Percentiles rank a stretch among this genome's conserved stretches.
These are phyloP conservation scores for Drosophila ercepeae DNA, from an alignment of 1,140 invertebrate species.

Conservation along the genomic window DNA sequence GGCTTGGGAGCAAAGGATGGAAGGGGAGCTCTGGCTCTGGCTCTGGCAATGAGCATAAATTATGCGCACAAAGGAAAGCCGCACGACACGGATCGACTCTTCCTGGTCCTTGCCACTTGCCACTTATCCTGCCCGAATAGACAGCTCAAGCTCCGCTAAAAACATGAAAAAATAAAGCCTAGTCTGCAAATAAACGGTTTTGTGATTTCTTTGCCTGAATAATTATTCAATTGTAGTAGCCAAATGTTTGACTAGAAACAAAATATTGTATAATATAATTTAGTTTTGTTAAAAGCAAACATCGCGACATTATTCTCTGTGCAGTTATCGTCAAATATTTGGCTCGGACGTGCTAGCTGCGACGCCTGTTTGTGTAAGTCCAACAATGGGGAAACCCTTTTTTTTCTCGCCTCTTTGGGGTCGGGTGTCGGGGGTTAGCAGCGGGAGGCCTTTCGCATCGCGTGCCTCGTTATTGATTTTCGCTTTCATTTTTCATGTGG, in stretches of 20 bases:
- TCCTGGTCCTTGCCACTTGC: not conserved
- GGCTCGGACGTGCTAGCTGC: not conserved
- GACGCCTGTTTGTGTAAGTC: not conserved
- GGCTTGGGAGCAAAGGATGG: conserved; percentile 12
- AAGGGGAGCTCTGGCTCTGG: conserved; percentile 26
- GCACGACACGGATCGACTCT: conserved; percentile 6
- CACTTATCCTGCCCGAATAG: conserved; percentile 12
- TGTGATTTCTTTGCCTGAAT: too few relatives aligned
- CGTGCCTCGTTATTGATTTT: conserved; percentile 77
- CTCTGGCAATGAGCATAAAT: conserved; percentile 79
- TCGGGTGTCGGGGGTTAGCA: conserved; percentile 48
- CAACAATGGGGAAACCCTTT: conserved; percentile 37
- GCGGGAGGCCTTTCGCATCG: conserved; percentile 61
- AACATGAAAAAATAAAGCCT: not conserved
- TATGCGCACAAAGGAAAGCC: conserved; percentile 61
- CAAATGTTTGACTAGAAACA: not conserved
- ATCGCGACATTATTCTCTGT: not conserved
- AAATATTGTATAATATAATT: not conserved
- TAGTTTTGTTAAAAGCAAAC: not conserved
- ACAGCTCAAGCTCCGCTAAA: conserved; percentile 3
- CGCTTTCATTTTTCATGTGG: conserved; percentile 80
- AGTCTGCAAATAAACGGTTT: not conserved
- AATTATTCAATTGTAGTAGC: not conserved
- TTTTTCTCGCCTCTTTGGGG: conserved; percentile 11
- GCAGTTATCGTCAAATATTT: not conserved